These are phyloP conservation scores for Caenorhabditis zanzibari DNA, from an alignment of 2,888 invertebrate genomes.

Conservation along the genomic window DNA sequence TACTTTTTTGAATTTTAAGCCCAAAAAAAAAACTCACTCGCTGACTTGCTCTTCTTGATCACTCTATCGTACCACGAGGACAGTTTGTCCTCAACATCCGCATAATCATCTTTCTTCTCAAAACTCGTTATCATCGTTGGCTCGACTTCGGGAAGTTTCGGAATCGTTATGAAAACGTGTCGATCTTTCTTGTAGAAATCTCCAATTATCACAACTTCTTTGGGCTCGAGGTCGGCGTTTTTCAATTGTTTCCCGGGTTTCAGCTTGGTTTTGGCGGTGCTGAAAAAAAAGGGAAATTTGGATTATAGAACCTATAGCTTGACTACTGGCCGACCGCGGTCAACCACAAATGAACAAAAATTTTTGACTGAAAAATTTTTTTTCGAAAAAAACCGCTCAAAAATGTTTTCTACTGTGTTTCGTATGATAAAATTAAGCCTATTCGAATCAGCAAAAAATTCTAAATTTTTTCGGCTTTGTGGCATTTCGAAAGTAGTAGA, in stretches of 20 bases:
- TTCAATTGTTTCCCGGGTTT: conserved; percentile 1
- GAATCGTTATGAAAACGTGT: background rate
- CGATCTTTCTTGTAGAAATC: conserved; percentile 1
- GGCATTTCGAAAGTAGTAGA: too few relatives aligned
- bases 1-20: too few relatives aligned
- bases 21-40: conserved; percentile 12
- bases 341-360: too few relatives aligned
- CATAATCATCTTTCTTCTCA: conserved; percentile 2
- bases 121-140: background rate
- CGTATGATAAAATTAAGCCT: too few relatives aligned
- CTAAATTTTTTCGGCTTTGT: too few relatives aligned
- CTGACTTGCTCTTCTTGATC: conserved; percentile 1
- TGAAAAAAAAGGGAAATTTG: background rate
- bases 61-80: conserved; percentile 8
- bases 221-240: conserved; percentile 2
- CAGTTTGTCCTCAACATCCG: background rate
- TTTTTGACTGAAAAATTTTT: too few relatives aligned
- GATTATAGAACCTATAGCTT: too few relatives aligned
- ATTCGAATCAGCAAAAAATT: too few relatives aligned
- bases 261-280: background rate
- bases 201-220: background rate
- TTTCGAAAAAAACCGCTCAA: too few relatives aligned
- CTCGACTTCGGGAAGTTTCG: conserved; percentile 5
- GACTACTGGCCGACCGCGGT: too few relatives aligned
- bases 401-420: too few relatives aligned